A percentile compares a stretch with the other conserved stretches of the same genome.
Evolutionary conservation across 1,140 invertebrate species (phyloP).

Genomic region (Sycophila sp.): DNA sequence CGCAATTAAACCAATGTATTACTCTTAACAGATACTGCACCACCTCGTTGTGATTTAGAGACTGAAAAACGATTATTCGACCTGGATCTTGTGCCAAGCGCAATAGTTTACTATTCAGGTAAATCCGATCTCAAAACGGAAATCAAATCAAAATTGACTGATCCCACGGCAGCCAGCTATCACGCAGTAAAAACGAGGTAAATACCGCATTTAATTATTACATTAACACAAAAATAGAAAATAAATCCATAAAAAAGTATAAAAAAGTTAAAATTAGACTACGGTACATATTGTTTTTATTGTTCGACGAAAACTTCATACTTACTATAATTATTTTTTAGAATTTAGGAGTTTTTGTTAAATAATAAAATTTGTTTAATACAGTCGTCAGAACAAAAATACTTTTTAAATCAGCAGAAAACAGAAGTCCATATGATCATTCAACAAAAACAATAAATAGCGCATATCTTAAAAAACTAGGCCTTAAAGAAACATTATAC

Average conservation of each 20-base stretch:
- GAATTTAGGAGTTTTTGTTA: no score
- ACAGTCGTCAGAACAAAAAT: no score
- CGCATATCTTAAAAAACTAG: no score
- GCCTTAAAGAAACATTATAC: no score
- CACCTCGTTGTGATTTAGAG: conserved; percentile 75
- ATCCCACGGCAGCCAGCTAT: conserved; percentile 59
- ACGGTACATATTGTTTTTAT: no score
- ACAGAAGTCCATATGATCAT: no score
- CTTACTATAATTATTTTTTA: no score
- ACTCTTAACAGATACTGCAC: conserved; percentile 72
- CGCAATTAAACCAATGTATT: not conserved
- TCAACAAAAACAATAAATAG: no score
- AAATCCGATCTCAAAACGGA: conserved; percentile 60
- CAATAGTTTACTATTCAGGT: conserved; percentile 76
- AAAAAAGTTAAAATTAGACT: no score
- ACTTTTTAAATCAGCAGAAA: no score
- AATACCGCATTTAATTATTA: not conserved
- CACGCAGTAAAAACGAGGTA: conserved; percentile 64
- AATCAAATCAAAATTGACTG: conserved; percentile 62
- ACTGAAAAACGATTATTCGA: conserved; percentile 71
- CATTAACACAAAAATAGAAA: not conserved
- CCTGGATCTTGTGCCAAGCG: conserved; percentile 78
- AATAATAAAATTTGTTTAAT: no score
- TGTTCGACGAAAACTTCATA: no score
- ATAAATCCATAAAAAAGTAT: not conserved